These are phyloP conservation scores for Portunus trituberculatus DNA, from an alignment of 1,140 invertebrate species.

Conservation along the genomic window DNA sequence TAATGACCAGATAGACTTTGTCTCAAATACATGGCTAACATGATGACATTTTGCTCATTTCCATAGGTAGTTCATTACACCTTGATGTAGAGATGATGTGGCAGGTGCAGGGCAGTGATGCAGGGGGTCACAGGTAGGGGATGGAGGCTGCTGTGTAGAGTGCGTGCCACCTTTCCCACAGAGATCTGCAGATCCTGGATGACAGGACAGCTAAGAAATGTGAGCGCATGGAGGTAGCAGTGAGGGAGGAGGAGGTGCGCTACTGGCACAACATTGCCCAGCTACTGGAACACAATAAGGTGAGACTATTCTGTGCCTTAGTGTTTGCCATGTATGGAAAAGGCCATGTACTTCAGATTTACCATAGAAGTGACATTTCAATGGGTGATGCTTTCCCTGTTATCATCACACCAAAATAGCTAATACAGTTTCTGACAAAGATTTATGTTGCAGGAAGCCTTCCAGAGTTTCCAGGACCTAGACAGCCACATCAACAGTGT, in stretches of 20 bases:
- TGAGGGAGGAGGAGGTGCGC: slow-evolving; percentile 92
- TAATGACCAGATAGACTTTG: too few relatives aligned
- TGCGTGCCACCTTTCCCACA: slow-evolving; percentile 78
- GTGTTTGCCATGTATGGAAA: too few relatives aligned
- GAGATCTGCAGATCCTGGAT: slow-evolving; percentile 88
- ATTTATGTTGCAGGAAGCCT: slow-evolving; percentile 85
- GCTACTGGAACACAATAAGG: slow-evolving; percentile 93
- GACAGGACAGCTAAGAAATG: slow-evolving; percentile 93
- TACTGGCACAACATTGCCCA: slow-evolving; percentile 91
- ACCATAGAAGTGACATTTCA: too few relatives aligned
- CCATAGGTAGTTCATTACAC: too few relatives aligned
- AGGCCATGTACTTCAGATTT: too few relatives aligned
- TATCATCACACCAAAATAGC: too few relatives aligned
- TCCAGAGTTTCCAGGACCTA: slow-evolving; percentile 93
- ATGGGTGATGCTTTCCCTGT: too few relatives aligned
- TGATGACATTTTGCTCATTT: too few relatives aligned
- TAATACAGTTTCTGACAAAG: too few relatives aligned
- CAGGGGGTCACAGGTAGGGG: slow-evolving; percentile 70
- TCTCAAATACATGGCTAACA: too few relatives aligned
- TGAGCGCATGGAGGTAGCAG: slow-evolving; percentile 89
- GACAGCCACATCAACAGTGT: slow-evolving; percentile 98
- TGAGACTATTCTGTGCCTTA: slow-evolving; percentile 78
- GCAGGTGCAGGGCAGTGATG: slow-evolving; percentile 66
- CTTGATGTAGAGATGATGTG: too few relatives aligned
- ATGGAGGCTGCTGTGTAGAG: slow-evolving; percentile 26